These are phyloP conservation scores for Neodiprion virginianus DNA, from an alignment of 1,140 invertebrate genomes.

Conservation along the genomic window DNA sequence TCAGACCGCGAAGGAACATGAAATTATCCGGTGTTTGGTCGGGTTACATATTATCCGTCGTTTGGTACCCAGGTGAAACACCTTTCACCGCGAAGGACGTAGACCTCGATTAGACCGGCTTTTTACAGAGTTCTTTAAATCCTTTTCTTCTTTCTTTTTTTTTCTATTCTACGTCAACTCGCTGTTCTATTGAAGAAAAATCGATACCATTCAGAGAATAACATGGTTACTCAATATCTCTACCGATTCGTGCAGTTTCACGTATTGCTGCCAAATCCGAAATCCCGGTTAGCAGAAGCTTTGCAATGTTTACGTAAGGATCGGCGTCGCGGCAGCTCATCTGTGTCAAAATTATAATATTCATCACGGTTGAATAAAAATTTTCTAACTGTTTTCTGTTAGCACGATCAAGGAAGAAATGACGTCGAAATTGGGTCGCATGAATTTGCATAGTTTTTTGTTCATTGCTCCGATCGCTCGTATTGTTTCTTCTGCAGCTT, in stretches of 20 bases:
- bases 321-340: not conserved
- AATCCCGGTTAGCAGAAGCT: too few species aligned
- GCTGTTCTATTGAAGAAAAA: too few species aligned
- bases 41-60: not conserved
- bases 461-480: not conserved
- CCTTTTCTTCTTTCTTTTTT: too few species aligned
- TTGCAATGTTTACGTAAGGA: too few species aligned
- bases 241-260: too few species aligned
- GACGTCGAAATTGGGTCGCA: too few species aligned
- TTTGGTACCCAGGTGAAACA: not conserved
- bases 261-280: too few species aligned
- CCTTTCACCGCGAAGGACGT: constrained; percentile 6
- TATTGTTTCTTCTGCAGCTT: not conserved
- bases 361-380: not conserved
- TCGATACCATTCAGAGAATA: not conserved
- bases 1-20: too few species aligned
- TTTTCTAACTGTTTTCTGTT: not conserved
- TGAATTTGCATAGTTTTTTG: too few species aligned
- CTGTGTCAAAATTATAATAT: constrained; percentile 8
- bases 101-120: not conserved
- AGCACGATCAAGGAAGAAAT: too few species aligned
- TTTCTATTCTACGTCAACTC: too few species aligned
- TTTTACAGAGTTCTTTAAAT: not conserved
- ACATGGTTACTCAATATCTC: not conserved
- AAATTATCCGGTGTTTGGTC: too few species aligned